Evolutionary conservation across 2,888 invertebrate genomes (phyloP).

Genomic region (Chorisops tibialis): DNA sequence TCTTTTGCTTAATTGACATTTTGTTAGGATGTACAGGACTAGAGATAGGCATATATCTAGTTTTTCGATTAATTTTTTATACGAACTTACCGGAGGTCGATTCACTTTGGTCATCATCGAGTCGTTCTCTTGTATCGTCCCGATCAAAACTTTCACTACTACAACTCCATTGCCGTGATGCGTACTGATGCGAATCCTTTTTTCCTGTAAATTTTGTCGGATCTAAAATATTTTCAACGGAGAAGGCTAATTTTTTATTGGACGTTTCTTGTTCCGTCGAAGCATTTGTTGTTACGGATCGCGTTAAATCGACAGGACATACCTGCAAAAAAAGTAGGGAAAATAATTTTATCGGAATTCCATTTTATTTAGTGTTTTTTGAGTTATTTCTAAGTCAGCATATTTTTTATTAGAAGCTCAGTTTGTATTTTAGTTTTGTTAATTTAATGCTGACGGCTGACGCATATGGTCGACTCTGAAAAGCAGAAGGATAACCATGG

Average conservation of each 20-base stretch:
- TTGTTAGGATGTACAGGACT: no score
- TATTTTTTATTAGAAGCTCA: no score
- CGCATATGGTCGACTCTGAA: no score
- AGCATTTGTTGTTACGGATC: conserved; percentile 47
- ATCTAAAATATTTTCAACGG: conserved; percentile 86
- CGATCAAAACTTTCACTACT: conserved; percentile 50
- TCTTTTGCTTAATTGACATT: no score
- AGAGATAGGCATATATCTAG: no score
- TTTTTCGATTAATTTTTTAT: conserved; percentile 18
- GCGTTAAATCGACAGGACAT: conserved; percentile 51
- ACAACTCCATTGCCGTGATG: conserved; percentile 53
- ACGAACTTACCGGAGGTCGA: conserved; percentile 57
- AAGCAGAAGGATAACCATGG: no score
- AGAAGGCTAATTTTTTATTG: conserved; percentile 68
- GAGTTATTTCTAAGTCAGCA: no score
- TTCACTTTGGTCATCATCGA: conserved; percentile 51
- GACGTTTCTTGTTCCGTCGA: conserved; percentile 48
- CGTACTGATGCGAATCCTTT: conserved; percentile 41
- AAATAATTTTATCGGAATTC: no score
- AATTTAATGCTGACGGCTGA: no score
- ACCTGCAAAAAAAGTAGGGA: conserved; percentile 39
- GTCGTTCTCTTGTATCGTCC: conserved; percentile 50
- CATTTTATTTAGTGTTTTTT: no score
- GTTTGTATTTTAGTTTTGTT: no score
- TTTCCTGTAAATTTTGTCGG: conserved; percentile 85